Conservation (phyloP, 35 echinoderm and acorn worm species). For the Stichopus chloronotus region DNA sequence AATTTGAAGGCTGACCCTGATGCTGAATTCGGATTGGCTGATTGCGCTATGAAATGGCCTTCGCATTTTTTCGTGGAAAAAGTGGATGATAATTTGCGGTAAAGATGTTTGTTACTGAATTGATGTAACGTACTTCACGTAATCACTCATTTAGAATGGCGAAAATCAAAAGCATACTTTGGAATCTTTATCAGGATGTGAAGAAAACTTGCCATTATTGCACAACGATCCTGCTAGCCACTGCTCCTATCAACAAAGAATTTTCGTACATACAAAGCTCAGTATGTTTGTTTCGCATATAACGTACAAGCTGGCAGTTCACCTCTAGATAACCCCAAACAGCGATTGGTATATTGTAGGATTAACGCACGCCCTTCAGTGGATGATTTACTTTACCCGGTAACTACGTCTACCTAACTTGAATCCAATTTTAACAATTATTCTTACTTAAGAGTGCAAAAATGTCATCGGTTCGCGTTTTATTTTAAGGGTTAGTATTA, state of each 20-base stretch:
- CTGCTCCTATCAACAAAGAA: neutral
- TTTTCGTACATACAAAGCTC: neutral
- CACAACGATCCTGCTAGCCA: too few species aligned
- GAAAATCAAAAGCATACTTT: neutral
- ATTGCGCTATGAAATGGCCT: neutral
- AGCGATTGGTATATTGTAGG: neutral
- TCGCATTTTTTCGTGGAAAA: constrained; percentile 20
- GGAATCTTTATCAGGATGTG: neutral
- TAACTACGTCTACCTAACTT: too few species aligned
- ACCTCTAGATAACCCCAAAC: neutral
- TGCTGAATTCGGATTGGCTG: neutral
- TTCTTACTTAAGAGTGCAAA: too few species aligned
- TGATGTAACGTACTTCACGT: neutral
- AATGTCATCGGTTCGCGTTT: too few species aligned
- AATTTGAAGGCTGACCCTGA: constrained; percentile 15
- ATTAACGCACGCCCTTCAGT: neutral
- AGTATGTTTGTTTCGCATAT: too few species aligned
- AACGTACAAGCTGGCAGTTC: neutral
- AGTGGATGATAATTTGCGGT: neutral
- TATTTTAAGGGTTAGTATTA: too few species aligned
- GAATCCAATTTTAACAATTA: too few species aligned
- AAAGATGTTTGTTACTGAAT: constrained; percentile 11
- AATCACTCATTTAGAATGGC: neutral
- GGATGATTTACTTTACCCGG: neutral
- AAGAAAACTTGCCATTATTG: neutral